These are phyloP conservation scores for Neolamprologus devosi DNA, from an alignment of 2,113 vertebrate species.

Conservation along the genomic window DNA sequence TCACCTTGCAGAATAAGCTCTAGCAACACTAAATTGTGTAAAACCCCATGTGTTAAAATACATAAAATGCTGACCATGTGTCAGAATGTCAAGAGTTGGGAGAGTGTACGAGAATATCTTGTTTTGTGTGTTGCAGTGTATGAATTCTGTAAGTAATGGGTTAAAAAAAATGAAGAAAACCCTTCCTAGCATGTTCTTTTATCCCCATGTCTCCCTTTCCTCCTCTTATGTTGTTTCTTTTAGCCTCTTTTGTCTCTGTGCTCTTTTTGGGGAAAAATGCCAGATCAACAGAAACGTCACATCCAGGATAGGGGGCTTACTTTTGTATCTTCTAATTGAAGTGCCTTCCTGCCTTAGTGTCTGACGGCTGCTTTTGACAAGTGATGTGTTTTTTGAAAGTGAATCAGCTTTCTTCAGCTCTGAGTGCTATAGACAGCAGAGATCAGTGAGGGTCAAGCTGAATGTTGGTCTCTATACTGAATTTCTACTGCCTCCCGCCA, in stretches of 20 bases:
- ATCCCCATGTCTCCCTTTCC: not conserved
- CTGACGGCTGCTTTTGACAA: constrained; percentile 68
- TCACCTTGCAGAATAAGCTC: not conserved
- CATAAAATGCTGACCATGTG: not conserved
- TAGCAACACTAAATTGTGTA: not conserved
- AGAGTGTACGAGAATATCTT: not conserved
- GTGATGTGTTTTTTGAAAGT: constrained; percentile 65
- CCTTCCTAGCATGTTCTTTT: not conserved
- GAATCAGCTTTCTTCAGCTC: constrained; percentile 63
- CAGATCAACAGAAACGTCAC: constrained; percentile 68
- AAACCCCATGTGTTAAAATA: not conserved
- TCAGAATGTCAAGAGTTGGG: not conserved
- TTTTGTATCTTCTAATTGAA: constrained; percentile 66
- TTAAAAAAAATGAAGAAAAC: not conserved
- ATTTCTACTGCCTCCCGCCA: constrained; percentile 55
- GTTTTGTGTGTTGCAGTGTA: not conserved
- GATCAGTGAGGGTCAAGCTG: constrained; percentile 65
- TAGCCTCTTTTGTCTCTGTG: not conserved
- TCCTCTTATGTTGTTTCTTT: not conserved
- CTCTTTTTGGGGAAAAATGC: constrained; percentile 49
- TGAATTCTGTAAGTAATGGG: not conserved
- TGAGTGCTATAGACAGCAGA: constrained; percentile 64
- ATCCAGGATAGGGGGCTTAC: constrained; percentile 48
- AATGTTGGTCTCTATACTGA: constrained; percentile 52
- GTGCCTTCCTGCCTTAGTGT: constrained; percentile 64